Percentiles rank a stretch among this genome's conserved stretches.
Evolutionary conservation across 2,888 invertebrate genomes (phyloP).

Genomic region (Drosophila mimetica): DNA sequence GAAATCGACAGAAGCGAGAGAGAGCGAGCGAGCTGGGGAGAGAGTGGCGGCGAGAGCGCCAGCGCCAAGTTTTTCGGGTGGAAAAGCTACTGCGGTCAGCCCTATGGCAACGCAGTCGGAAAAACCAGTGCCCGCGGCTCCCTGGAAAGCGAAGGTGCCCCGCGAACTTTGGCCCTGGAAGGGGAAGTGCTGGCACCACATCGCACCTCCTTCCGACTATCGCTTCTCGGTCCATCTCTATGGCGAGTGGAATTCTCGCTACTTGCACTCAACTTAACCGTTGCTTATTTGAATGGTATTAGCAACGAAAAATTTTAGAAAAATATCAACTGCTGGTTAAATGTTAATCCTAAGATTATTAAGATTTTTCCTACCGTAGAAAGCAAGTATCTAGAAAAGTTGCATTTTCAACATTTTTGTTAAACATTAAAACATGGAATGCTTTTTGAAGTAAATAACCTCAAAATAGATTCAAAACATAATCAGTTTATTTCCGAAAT

Average conservation of each 20-base stretch:
- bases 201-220: background rate
- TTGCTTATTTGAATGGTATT: background rate
- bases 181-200: background rate
- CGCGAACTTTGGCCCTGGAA: constrained; percentile 1
- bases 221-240: background rate
- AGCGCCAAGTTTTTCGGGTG: constrained; percentile 6
- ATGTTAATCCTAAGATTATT: no score
- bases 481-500: no score
- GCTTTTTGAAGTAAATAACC: no score
- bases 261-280: background rate
- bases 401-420: no score
- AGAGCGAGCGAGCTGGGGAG: background rate
- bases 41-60: constrained; percentile 2
- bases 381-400: no score
- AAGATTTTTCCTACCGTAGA: no score
- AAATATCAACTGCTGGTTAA: background rate
- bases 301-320: background rate
- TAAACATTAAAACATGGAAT: no score
- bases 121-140: constrained; percentile 3
- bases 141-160: constrained; percentile 1
- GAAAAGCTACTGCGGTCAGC: constrained; percentile 10
- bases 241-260: background rate
- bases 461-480: no score
- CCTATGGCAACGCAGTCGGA: background rate
- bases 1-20: background rate